A percentile compares a stretch with the other conserved stretches of the same genome.
Evolutionary conservation across 1,140 invertebrate species (phyloP).

Genomic region (Pollicipes pollicipes): DNA sequence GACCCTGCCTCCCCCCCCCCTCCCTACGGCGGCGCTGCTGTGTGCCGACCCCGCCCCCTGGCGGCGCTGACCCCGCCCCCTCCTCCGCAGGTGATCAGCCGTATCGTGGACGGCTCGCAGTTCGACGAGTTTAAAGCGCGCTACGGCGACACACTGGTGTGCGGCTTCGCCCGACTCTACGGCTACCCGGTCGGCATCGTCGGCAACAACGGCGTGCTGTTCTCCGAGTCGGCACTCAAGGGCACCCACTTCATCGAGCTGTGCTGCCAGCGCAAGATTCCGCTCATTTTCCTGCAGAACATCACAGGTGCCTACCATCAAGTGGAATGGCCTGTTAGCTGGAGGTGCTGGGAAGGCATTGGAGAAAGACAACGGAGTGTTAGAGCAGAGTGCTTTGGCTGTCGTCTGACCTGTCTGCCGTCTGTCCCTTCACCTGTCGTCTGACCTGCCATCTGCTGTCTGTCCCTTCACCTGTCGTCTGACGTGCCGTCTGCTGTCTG

Average conservation of each 20-base stretch:
- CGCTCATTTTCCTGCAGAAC: slow-evolving; percentile 88
- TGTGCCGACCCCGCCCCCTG: background rate
- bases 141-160: slow-evolving; percentile 92
- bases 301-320: slow-evolving; percentile 88
- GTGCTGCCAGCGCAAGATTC: slow-evolving; percentile 83
- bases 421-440: no score
- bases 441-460: no score
- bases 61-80: slow-evolving; percentile 8
- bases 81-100: slow-evolving; percentile 43
- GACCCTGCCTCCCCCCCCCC: no score
- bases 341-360: background rate
- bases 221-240: slow-evolving; percentile 90
- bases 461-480: no score
- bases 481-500: no score
- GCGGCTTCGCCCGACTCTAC: slow-evolving; percentile 82
- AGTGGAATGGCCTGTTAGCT: slow-evolving; percentile 2
- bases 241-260: slow-evolving; percentile 94
- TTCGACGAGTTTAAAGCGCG: slow-evolving; percentile 94
- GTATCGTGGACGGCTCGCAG: slow-evolving; percentile 86
- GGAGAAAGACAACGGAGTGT: background rate
- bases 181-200: slow-evolving; percentile 87
- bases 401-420: background rate
- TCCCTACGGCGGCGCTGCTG: no score
- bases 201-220: slow-evolving; percentile 95
- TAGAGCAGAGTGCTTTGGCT: background rate